A percentile compares a stretch with the other conserved stretches of the same genome.
These are phyloP conservation scores for Belgica antarctica DNA, from an alignment of 2,888 invertebrate genomes.

Conservation along the genomic window DNA sequence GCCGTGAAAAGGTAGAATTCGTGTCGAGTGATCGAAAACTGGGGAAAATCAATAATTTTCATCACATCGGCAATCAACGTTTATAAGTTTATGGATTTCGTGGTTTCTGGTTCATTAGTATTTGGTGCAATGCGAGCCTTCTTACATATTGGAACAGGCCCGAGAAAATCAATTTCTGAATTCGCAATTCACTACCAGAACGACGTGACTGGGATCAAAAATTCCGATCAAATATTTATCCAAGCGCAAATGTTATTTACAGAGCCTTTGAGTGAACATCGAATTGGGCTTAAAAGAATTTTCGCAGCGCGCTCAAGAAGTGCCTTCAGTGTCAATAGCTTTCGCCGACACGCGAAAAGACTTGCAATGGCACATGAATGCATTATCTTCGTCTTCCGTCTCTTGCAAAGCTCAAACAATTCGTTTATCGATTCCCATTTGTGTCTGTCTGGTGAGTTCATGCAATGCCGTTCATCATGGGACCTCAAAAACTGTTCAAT, in stretches of 20 bases:
- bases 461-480: neutral
- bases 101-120: neutral
- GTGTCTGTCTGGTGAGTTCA: conserved; percentile 6
- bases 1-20: neutral
- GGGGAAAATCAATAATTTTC: neutral
- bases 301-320: neutral
- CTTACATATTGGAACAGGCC: too few relatives aligned
- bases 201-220: neutral
- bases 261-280: neutral
- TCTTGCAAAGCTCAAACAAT: neutral
- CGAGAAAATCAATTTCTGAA: neutral
- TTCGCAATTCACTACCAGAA: neutral
- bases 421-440: neutral
- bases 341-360: neutral
- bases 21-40: neutral
- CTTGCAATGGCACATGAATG: conserved; percentile 2
- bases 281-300: neutral
- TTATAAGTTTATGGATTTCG: neutral
- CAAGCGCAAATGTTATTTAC: neutral
- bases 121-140: too few relatives aligned
- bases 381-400: neutral
- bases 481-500: neutral
- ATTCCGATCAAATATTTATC: conserved; percentile 1
- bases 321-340: neutral
- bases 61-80: neutral